Base-by-base conservation (phyloP, 2,113 vertebrate genomes). In the Rhabdornis inornatus region DNA sequence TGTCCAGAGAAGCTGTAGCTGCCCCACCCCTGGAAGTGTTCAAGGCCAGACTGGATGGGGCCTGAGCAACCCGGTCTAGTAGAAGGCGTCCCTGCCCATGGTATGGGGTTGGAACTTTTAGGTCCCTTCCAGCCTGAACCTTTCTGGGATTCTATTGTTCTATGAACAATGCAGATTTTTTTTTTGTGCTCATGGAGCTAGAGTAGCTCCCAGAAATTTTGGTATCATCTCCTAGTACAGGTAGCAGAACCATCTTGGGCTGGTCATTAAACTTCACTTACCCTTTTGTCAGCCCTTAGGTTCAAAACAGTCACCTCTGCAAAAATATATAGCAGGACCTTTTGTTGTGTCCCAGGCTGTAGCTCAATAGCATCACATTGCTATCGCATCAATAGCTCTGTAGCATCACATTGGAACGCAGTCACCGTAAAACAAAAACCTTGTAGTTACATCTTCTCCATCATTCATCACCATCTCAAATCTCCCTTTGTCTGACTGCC, bases 121-220 rank as follows among this genome's bases (percentile, higher is more conserved):
- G 12, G 8, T 19, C 15, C 3, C 44, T 74, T 89, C 13, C 37
- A 59, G 33, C 44, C 6, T 0, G 0, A 44, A 65, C 10, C 22
- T 7, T 37, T 39, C 27, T 52, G 33, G 13, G 33, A 37, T 52
- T 64, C 27, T 35, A 9, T 31, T 49, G 45, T 37, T 60, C 28
- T 30, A 23, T 30, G 33, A 79, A 37, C 16, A 65, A 61, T 6
- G 28, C 3, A 11, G 28, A 5, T 4, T 9, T 59, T 57, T 56
- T 44, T 59, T 82, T 60, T 61, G 35, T 45, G 40, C 45, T 79
- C 9, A 3, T 39, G 39, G 40, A 78, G 31, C 35, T 60, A 39
- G 21, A 74, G 22, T 4, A 40, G 25, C 24, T 69, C 28, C 60
- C 33, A 42, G 66, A 57, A 65, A 75, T 56, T 70, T 6, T 44